Evolutionary conservation across 2,888 invertebrate species (phyloP).

Genomic region (Venusia cambrica): DNA sequence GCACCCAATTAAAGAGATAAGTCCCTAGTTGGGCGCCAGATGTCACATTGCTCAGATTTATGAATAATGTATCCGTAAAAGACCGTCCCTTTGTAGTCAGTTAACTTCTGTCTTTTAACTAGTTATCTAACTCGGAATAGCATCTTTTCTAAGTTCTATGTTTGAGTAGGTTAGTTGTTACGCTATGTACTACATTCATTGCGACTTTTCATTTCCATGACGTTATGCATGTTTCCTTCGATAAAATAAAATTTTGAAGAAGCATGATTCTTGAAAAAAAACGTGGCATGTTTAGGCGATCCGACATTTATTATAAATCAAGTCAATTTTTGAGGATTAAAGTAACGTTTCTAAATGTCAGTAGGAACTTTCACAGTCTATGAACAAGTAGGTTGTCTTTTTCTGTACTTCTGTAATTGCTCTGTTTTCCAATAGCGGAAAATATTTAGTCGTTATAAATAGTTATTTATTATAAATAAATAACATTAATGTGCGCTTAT

Average conservation of each 20-base stretch:
- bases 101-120: constrained; percentile 6
- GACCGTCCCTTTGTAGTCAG: constrained; percentile 4
- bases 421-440: constrained; percentile 16
- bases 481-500: constrained; percentile 43
- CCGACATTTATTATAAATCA: no score
- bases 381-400: constrained; percentile 7
- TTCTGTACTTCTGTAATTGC: constrained; percentile 12
- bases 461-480: constrained; percentile 20
- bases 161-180: constrained; percentile 15
- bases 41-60: no score
- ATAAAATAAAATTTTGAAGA: constrained; percentile 25
- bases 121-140: constrained; percentile 11
- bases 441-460: constrained; percentile 16
- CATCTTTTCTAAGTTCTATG: constrained; percentile 26
- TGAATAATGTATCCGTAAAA: no score
- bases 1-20: no score
- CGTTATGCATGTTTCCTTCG: constrained; percentile 39
- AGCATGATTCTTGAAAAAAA: constrained; percentile 26
- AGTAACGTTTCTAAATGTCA: constrained; percentile 13
- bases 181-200: constrained; percentile 29
- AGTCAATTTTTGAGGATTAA: no score
- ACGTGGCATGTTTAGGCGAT: constrained; percentile 46
- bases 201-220: constrained; percentile 31
- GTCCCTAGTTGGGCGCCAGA: constrained; percentile 1
- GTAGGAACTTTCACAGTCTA: constrained; percentile 13